Conservation (phyloP, 2,113 vertebrate species). For the Cepphus grylle region DNA sequence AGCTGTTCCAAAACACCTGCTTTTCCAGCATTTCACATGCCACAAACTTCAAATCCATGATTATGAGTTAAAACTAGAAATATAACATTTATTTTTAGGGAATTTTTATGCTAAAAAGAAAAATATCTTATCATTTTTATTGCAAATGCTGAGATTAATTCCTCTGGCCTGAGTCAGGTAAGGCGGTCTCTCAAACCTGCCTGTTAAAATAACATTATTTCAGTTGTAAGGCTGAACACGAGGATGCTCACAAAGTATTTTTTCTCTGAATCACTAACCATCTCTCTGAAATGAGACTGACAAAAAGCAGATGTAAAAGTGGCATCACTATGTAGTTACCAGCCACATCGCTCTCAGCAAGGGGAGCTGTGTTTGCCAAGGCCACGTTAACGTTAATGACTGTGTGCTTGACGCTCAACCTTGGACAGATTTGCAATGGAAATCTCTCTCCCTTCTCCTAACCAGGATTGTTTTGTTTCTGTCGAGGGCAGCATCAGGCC, state of each 20-base stretch:
- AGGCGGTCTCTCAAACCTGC: neutral
- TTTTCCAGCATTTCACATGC: neutral
- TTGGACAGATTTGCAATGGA: neutral
- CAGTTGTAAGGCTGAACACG: neutral
- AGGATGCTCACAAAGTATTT: neutral
- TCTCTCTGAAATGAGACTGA: neutral
- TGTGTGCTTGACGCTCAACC: neutral
- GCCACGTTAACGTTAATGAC: fast-evolving
- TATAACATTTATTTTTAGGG: neutral
- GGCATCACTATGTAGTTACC: neutral
- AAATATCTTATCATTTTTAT: neutral
- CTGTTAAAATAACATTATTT: neutral
- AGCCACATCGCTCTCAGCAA: neutral
- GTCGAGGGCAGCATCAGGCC: neutral
- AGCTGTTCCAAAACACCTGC: neutral
- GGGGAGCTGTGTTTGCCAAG: neutral
- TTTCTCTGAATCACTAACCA: neutral
- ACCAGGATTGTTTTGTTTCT: neutral
- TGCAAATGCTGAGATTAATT: neutral
- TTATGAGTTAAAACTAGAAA: neutral
- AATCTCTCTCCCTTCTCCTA: neutral
- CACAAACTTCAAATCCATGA: neutral
- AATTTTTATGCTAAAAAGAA: neutral
- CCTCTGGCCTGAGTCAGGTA: neutral
- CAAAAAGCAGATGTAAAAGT: neutral